Evolutionary conservation across 2,797 vertebrate genomes (phyloP).

Genomic region (Poeciliopsis paucimaculata): DNA sequence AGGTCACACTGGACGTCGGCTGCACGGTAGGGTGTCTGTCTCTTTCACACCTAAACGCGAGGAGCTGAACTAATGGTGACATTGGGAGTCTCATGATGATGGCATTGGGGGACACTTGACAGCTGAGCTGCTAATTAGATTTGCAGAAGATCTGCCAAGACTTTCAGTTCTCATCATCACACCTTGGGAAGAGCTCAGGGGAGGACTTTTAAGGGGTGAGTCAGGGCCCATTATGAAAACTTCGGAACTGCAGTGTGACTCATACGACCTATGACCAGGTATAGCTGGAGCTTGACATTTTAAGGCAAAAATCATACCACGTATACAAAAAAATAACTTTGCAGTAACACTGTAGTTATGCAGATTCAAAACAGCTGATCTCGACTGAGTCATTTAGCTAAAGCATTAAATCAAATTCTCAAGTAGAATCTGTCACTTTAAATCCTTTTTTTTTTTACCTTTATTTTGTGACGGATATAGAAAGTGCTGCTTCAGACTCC

Average conservation of each 20-base stretch:
- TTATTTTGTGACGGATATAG: conserved; percentile 18
- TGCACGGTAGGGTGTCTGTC: conserved; percentile 12
- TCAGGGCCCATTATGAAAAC: conserved; percentile 23
- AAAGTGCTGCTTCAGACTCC: conserved; percentile 13
- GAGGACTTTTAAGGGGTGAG: conserved; percentile 25
- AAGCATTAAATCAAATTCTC: conserved; percentile 1
- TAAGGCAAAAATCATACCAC: neutral
- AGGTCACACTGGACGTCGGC: conserved; percentile 19
- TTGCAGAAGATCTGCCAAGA: conserved; percentile 26
- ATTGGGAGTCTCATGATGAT: conserved; percentile 32
- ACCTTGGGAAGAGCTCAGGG: conserved; percentile 6
- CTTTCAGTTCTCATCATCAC: conserved; percentile 26
- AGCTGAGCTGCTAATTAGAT: conserved; percentile 47
- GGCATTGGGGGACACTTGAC: conserved; percentile 21
- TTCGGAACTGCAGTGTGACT: conserved; percentile 30
- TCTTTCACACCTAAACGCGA: neutral
- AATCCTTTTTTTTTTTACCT: neutral
- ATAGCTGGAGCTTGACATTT: conserved; percentile 3
- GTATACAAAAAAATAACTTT: neutral
- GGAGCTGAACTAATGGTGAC: conserved; percentile 2
- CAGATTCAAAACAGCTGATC: conserved; percentile 5
- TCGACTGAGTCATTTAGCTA: conserved; percentile 3
- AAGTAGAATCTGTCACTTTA: conserved; percentile 8
- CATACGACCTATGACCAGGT: conserved; percentile 24
- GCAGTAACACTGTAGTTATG: neutral